A percentile compares a stretch with the other conserved stretches of the same genome.
Evolutionary conservation across 2,888 invertebrate genomes (phyloP).

Genomic region (Harpalus rubripes): DNA sequence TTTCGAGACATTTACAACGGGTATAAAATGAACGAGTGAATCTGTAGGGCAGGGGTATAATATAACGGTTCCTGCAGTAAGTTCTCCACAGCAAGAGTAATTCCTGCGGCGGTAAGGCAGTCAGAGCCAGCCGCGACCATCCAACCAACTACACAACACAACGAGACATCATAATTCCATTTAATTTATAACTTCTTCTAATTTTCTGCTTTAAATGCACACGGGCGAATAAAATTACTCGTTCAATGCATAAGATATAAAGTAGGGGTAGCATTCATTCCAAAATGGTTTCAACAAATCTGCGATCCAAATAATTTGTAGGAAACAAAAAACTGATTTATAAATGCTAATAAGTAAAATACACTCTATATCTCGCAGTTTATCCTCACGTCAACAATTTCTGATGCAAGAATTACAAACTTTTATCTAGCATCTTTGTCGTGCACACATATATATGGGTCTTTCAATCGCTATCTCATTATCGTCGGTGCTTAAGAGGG

Average conservation of each 20-base stretch:
- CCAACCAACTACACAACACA: slow-evolving; percentile 39
- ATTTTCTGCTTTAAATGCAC: slow-evolving; percentile 43
- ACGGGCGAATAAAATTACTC: not conserved
- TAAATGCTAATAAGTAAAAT: too few species aligned
- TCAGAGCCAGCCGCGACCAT: slow-evolving; percentile 19
- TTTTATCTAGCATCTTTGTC: too few species aligned
- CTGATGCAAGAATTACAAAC: too few species aligned
- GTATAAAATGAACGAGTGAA: not conserved
- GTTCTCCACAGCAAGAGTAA: slow-evolving; percentile 26
- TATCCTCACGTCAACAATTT: too few species aligned
- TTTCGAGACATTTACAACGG: not conserved
- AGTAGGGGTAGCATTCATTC: too few species aligned
- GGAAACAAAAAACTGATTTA: too few species aligned
- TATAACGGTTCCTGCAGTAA: not conserved
- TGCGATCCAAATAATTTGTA: not conserved
- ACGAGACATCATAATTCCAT: slow-evolving; percentile 60
- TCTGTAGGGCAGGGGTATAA: not conserved
- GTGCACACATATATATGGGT: too few species aligned
- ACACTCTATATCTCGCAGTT: too few species aligned
- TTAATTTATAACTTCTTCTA: slow-evolving; percentile 63
- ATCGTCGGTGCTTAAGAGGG: too few species aligned
- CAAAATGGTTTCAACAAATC: not conserved
- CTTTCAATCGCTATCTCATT: too few species aligned
- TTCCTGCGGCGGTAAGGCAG: slow-evolving; percentile 16
- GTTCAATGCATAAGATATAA: not conserved